Percentiles rank a stretch among this genome's conserved stretches.
phyloP scores from a whole-genome alignment of 2,797 vertebrate species.

The Paguma larvata region DNA sequence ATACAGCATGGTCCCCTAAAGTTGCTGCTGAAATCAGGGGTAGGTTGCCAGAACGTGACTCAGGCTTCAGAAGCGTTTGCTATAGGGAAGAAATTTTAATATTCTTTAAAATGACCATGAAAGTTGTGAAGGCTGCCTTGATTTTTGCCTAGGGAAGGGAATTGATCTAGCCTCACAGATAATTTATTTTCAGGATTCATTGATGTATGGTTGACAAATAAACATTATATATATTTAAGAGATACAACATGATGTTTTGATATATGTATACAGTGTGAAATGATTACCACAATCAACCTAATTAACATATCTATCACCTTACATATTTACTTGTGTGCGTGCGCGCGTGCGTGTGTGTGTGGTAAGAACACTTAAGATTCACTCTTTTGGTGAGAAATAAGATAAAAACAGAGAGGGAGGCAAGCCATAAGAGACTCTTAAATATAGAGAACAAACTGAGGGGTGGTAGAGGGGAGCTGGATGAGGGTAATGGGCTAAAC shows the following conservation, averaged over 20 bases:
- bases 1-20: neutral
- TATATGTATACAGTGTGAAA: neutral
- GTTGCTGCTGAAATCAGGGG: neutral
- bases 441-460: too few species aligned
- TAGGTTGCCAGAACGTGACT: neutral
- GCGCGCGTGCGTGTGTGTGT: neutral
- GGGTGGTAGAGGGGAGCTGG: too few species aligned
- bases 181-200: neutral
- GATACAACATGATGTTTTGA: neutral
- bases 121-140: neutral
- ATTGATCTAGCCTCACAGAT: neutral
- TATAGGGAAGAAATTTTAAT: neutral
- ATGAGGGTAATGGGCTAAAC: too few species aligned
- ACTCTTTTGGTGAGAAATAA: neutral
- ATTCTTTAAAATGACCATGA: neutral
- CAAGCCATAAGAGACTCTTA: too few species aligned
- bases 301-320: neutral
- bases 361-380: neutral
- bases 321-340: neutral
- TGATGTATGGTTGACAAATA: conserved; percentile 12
- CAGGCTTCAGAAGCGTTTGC: neutral
- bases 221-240: neutral
- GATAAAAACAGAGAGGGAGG: too few species aligned
- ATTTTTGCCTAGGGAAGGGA: neutral
- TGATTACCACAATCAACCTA: neutral